Evolutionary conservation across 1,140 invertebrate species (phyloP), one percentile per base, ranked within the genome.

Genomic region (Solenopsis fugax): DNA sequence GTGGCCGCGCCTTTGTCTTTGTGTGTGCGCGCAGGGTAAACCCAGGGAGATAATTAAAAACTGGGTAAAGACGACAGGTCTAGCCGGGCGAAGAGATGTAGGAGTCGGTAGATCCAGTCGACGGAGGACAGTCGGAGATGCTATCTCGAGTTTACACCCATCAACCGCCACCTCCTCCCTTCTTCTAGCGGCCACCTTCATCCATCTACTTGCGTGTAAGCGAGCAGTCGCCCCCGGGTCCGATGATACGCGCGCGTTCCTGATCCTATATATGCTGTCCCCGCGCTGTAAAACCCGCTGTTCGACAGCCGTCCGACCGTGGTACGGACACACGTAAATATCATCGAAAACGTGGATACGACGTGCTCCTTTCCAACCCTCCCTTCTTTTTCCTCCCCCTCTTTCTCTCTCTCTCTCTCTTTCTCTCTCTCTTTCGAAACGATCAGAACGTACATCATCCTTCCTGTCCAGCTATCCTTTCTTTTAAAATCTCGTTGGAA

Each of bases 141-240:
- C 82, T 92, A 93, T 93, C 92, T 92, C 80, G 86, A 92, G 90
- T 93, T 93, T 93, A 93, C 92, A 93, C 92, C 92, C 89, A 92
- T 92, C 89, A 91, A 85, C 91, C 92, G 91, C 90, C 91, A 93
- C 92, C 91, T 93, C 87, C 81, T 73, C 75, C 37, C 69, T 37
- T 84, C 77, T 56, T 54, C 67, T 60, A 62, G 50, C 56, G 86
- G 72, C 88, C 85, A 90, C 89, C 89, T 91, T 92, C 91, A 92
- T 92, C 91, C 89, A 91, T 92, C 90, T 92, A 90, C 76, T 92
- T 91, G 88, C 85, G 85, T 89, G 80, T 88, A 87, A 90, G 88
- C 89, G 73, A 89, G 77, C 89, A 87, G 88, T 82, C 88, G 85
- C 88, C 58, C 75, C 72, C 58, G 62, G 58, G 1, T 18, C 60